A percentile compares a stretch with the other conserved stretches of the same genome.
These are phyloP conservation scores for Calcarius lapponicus DNA, from an alignment of 2,797 vertebrate genomes.

Conservation along the genomic window DNA sequence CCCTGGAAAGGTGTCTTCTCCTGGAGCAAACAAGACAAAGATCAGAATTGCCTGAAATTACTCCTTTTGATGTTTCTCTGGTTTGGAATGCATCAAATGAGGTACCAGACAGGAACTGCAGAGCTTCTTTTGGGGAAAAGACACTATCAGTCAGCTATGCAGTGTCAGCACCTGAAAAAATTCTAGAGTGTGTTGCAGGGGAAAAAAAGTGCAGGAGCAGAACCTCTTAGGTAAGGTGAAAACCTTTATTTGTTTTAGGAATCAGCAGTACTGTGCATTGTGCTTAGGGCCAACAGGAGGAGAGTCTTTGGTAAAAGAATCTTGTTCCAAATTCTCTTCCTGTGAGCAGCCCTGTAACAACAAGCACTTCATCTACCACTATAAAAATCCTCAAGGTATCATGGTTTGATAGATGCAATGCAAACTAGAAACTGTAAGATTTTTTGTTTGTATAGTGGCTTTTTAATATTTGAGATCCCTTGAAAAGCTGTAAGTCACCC, in stretches of 20 bases:
- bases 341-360: not conserved
- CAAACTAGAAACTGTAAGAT: not conserved
- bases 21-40: slow-evolving; percentile 54
- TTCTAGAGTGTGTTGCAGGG: not conserved
- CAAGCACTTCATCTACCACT: not conserved
- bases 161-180: not conserved
- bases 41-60: not conserved
- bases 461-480: not conserved
- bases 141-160: not conserved
- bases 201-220: not conserved
- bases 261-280: not conserved
- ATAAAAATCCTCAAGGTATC: not conserved
- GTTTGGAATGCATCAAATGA: not conserved
- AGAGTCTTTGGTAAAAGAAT: not conserved
- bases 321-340: not conserved
- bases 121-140: not conserved
- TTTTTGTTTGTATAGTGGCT: not conserved
- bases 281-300: not conserved
- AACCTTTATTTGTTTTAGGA: not conserved
- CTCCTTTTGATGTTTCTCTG: not conserved
- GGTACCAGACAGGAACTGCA: not conserved
- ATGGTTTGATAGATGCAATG: not conserved
- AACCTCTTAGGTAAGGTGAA: not conserved
- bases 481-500: not conserved
- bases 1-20: slow-evolving; percentile 83